A percentile compares a stretch with the other conserved stretches of the same genome.
phyloP scores from a whole-genome alignment of 2,797 vertebrate genomes.

The Streptopelia turtur region DNA sequence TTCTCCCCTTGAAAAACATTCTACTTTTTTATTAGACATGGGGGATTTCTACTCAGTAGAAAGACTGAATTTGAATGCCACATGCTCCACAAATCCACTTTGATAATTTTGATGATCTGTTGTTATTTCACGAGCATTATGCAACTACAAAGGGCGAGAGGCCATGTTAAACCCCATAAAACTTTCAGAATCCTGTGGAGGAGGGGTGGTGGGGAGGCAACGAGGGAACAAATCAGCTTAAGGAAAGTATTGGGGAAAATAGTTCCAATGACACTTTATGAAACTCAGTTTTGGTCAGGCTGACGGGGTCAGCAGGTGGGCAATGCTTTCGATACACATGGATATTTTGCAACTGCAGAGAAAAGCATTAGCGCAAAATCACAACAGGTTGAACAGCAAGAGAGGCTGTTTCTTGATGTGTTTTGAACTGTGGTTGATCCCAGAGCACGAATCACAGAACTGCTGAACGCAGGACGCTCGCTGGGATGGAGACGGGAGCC shows the following conservation, averaged over 20 bases:
- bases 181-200: background rate
- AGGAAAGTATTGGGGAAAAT: background rate
- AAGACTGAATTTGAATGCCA: background rate
- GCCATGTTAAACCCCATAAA: background rate
- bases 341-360: background rate
- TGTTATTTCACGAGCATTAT: constrained; percentile 31
- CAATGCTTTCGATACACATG: background rate
- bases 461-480: background rate
- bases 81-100: background rate
- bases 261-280: background rate
- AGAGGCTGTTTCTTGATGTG: background rate
- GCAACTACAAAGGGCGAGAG: constrained; percentile 32
- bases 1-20: background rate
- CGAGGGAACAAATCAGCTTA: background rate
- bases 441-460: background rate
- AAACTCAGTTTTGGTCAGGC: background rate
- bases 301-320: background rate
- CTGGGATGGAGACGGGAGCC: background rate
- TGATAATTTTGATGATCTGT: background rate
- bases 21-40: background rate
- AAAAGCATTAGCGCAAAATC: background rate
- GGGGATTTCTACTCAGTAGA: constrained; percentile 4
- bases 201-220: background rate
- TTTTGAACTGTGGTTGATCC: background rate
- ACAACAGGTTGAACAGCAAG: background rate